A percentile compares a stretch with the other conserved stretches of the same genome.
phyloP scores from a whole-genome alignment of 2,797 vertebrate species.

The Myioborus melanocephalus region DNA sequence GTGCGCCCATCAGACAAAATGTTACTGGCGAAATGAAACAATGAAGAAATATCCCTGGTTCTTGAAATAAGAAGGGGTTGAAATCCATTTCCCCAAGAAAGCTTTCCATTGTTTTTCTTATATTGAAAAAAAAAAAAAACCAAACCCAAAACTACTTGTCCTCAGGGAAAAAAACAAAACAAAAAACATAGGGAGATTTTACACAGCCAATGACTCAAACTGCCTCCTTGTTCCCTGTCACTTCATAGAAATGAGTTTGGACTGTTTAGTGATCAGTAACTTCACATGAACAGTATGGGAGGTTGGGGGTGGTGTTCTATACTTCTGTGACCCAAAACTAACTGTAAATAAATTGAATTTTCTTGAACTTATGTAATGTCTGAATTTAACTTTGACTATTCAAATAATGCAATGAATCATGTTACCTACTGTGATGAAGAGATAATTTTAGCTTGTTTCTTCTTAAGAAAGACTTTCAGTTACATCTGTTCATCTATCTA shows the following conservation, averaged over 20 bases:
- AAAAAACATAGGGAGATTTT: accelerated
- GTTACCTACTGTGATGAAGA: not conserved
- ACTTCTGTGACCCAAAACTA: not conserved
- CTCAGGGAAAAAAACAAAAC: too few relatives aligned
- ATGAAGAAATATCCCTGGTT: not conserved
- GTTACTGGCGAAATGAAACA: not conserved
- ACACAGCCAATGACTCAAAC: not conserved
- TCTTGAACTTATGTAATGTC: not conserved
- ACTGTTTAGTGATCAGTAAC: not conserved
- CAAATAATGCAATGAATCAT: not conserved
- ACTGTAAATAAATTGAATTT: not conserved
- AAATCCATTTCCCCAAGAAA: not conserved
- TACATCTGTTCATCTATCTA: not conserved
- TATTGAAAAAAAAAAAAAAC: not conserved
- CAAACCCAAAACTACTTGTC: accelerated
- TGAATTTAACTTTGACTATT: not conserved
- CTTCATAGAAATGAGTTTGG: not conserved
- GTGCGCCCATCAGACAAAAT: not conserved
- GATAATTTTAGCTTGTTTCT: not conserved
- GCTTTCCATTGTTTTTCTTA: not conserved
- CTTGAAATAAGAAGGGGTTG: not conserved
- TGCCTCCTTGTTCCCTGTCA: not conserved
- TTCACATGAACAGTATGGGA: not conserved
- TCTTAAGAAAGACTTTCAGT: not conserved
- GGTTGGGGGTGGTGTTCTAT: not conserved